Conservation (phyloP, 2,113 vertebrate genomes). For the Caretta caretta region DNA sequence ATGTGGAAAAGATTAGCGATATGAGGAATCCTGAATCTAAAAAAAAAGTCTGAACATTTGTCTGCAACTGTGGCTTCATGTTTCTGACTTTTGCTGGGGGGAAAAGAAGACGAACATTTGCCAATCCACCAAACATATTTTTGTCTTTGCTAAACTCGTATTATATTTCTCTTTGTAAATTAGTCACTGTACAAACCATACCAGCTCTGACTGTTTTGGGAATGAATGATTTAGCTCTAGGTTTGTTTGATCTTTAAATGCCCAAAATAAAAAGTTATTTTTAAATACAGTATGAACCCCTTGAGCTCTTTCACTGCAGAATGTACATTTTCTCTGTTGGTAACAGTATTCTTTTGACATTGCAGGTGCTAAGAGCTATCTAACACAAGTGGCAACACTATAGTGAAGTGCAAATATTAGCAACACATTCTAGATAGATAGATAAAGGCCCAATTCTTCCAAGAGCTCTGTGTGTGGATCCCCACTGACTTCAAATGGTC, state of each 20-base stretch:
- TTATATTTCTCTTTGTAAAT: neutral
- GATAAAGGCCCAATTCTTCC: neutral
- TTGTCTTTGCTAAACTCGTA: neutral
- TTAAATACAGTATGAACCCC: neutral
- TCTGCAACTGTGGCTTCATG: neutral
- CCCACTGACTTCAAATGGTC: neutral
- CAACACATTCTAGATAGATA: neutral
- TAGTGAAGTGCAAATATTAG: neutral
- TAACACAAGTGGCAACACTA: neutral
- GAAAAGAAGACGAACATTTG: neutral
- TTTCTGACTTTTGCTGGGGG: neutral
- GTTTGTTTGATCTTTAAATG: neutral
- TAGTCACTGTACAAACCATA: neutral
- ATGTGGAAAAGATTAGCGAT: neutral
- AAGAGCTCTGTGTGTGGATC: neutral
- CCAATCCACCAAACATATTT: neutral
- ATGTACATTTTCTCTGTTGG: neutral
- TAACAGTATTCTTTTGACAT: neutral
- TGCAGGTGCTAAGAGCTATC: neutral
- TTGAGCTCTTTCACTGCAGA: neutral
- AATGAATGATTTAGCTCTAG: neutral
- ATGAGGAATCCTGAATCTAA: constrained; percentile 18
- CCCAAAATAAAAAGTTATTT: neutral
- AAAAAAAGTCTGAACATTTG: neutral
- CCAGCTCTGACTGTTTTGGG: neutral